These are phyloP conservation scores for Oligia latruncula DNA, from an alignment of 2,888 invertebrate genomes.

Conservation along the genomic window DNA sequence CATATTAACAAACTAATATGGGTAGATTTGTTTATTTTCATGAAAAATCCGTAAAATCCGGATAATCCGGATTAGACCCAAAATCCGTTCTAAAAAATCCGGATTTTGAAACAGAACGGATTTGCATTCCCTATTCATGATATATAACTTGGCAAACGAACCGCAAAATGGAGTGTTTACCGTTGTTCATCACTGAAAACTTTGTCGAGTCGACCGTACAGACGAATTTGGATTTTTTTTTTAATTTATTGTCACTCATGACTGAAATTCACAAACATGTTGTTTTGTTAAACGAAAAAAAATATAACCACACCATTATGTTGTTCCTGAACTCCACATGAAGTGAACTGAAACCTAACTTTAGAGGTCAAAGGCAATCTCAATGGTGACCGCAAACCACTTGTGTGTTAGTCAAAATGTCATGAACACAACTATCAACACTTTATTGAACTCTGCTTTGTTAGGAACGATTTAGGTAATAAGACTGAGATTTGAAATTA, in stretches of 20 bases:
- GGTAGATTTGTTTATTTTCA: too few relatives aligned
- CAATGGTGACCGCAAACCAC: slow-evolving; percentile 1
- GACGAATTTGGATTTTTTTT: neutral
- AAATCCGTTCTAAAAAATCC: too few relatives aligned
- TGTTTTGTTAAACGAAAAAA: neutral
- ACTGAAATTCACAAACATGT: neutral
- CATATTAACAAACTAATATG: too few relatives aligned
- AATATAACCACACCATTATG: neutral
- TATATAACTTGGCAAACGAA: neutral
- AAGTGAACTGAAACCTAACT: neutral
- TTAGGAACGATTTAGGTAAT: neutral
- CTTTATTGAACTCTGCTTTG: neutral
- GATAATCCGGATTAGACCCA: too few relatives aligned
- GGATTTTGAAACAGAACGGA: too few relatives aligned
- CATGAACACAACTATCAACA: neutral
- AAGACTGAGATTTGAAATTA: neutral
- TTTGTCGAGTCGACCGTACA: neutral
- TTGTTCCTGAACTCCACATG: neutral
- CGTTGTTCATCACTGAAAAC: neutral
- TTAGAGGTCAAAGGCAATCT: neutral
- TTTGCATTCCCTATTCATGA: too few relatives aligned
- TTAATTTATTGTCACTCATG: neutral
- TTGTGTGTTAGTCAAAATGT: neutral
- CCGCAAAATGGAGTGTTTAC: slow-evolving; percentile 1
- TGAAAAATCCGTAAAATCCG: too few relatives aligned